Evolutionary conservation across 2,888 invertebrate species (phyloP), one percentile per base, ranked within the genome.

Genomic region (Ophonus ardosiacus): DNA sequence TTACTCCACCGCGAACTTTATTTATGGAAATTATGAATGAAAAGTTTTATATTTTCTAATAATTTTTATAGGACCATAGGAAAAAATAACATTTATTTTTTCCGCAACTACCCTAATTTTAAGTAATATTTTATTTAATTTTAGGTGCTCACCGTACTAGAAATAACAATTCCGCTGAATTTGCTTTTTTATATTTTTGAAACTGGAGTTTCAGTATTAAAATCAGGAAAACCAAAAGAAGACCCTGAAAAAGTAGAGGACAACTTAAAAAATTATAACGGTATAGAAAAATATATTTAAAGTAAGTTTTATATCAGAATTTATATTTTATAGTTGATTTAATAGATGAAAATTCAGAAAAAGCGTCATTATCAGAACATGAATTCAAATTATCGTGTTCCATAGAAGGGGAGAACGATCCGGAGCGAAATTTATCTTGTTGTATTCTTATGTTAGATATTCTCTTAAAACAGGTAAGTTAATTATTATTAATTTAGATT

Each of bases 361-460:
- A 93, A 86, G 95, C 95, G 0, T 94, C 94, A 61, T 92, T 95
- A 86, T 95, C 95, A 0, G 95, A 95, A 87, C 95, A 95, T 87
- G 94, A 95, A 89, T 93, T 93, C 4, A 93, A 93, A 0, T 92
- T 93, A 13, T 93, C 93, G 18, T 92, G 93, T 71, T 93, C 93
- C 86, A 93, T 94, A 86, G 95, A 95, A 89, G 96, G 95, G 84
- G 95, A 95, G 87, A 93, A 93, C 0, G 95, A 95, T 87, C 93
- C 94, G 15, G 96, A 96, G 88, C 92, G 95, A 81, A 97, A 98
- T 90, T 92, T 98, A n/a, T 97, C 97, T 0, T 98, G 98, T 89
- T 99, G 98, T 90, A 97, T 99, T 87, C 94, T 99, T 57, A 98
- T 99, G 98, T 92, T 99, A 86, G 99, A 99, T 90, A 96, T 99